phyloP scores from a whole-genome alignment of 2,888 invertebrate species.

The Plagodis dolabraria region DNA sequence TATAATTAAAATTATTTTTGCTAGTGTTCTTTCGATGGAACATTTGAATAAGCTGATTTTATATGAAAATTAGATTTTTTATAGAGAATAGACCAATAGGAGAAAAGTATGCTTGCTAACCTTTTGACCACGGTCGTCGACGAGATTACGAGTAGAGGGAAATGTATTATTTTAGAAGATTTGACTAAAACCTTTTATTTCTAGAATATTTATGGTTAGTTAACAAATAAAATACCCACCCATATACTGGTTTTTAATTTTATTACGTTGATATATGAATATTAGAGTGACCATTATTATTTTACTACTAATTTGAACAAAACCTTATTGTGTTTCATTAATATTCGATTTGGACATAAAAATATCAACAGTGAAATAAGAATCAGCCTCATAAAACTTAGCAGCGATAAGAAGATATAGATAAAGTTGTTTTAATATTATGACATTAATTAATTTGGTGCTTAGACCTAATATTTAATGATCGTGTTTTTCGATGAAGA shows the following conservation, averaged over 20 bases:
- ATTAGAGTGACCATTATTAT: conserved; percentile 10
- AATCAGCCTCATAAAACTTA: conserved; percentile 5
- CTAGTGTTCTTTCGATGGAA: neutral
- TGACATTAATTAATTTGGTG: conserved; percentile 6
- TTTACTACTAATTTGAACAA: conserved; percentile 10
- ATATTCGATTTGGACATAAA: conserved; percentile 10
- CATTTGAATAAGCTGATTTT: neutral
- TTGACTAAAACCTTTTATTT: neutral
- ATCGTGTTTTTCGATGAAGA: conserved; percentile 4
- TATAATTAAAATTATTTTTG: no score
- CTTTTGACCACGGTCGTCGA: neutral
- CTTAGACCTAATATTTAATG: neutral
- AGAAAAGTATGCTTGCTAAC: neutral
- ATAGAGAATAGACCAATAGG: neutral
- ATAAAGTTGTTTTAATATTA: conserved; percentile 8
- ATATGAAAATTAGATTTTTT: neutral
- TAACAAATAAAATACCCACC: conserved; percentile 1
- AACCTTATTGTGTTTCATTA: conserved; percentile 13
- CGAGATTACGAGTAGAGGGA: neutral
- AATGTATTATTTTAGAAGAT: neutral
- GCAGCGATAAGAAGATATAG: neutral
- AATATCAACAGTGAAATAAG: conserved; percentile 1
- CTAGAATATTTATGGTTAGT: conserved; percentile 3
- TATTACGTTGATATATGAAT: conserved; percentile 16
- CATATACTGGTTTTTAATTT: conserved; percentile 19